Base-by-base conservation (phyloP, 2,797 vertebrate genomes). In the Gobio occitaniae region DNA sequence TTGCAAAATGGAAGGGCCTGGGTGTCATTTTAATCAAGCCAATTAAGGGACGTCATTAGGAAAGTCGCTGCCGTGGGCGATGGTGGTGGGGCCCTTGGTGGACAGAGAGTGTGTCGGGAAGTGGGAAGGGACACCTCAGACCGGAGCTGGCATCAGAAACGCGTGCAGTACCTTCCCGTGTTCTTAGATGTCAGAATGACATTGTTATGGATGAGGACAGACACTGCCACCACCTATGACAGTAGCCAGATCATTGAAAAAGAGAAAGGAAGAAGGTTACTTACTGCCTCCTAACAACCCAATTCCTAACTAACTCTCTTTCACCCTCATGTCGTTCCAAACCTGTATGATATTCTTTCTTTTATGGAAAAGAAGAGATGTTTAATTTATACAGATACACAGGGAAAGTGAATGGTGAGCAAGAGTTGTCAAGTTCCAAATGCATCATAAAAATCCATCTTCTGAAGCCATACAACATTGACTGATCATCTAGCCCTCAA, bases 81-180 rank as follows among this genome's bases (percentile, higher is more conserved):
- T 36, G 29, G 68, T 65, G 78, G 84, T 32, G 63, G 61, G 25
- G 59, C 41, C 29, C 79, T 61, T 8, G 50, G 59, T 68, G 52
- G 69, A 56, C 48, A 32, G 72, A 52, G 84, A 41, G 17, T 9
- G 76, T 52, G 75, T 68, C 21, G 50, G 50, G 54, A 54, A 13
- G 17, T 29, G 29, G n/a, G 65, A 41, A 74, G 69, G 38, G 70
- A 82, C 38, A 56, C 66, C 66, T 72, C 54, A 70, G 41, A 52
- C 61, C 56, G 83, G 80, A 71, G 63, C 48, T 69, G 85, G 78
- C 80, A 41, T 92, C 89, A 92, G 90, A 92, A 92, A 50, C 90
- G 90, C 0, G 91, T 92, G 90, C 90, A 92, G 90, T 90, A 91
- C 84, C 90, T 91, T 74, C 91, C 91, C 83, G 87, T 79, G 80